A percentile compares a stretch with the other conserved stretches of the same genome.
Conservation (phyloP, 2,888 invertebrate species). For the Chalcosyrphus nemorum region DNA sequence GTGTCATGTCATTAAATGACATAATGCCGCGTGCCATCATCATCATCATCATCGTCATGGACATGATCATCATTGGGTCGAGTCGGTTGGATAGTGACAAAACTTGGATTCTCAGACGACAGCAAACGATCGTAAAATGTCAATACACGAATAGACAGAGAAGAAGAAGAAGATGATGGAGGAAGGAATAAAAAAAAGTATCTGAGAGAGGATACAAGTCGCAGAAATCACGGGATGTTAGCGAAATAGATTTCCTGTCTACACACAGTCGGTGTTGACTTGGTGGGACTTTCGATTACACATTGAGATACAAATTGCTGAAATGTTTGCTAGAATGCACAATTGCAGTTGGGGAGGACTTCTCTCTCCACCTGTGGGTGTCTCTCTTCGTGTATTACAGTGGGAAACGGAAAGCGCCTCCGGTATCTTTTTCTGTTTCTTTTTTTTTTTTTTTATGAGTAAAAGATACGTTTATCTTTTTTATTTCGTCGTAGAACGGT, state of each 20-base stretch:
- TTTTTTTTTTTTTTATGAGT: slow-evolving; percentile 2
- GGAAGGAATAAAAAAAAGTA: neutral
- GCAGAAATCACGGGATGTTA: slow-evolving; percentile 72
- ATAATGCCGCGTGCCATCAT: slow-evolving; percentile 72
- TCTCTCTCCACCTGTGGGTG: slow-evolving; percentile 29
- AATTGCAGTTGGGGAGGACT: slow-evolving; percentile 13
- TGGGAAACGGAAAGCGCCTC: slow-evolving; percentile 65
- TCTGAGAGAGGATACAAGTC: slow-evolving; percentile 33
- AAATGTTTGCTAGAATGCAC: slow-evolving; percentile 42
- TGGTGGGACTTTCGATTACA: slow-evolving; percentile 56
- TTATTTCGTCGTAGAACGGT: slow-evolving; percentile 50
- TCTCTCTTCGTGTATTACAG: neutral
- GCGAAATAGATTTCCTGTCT: slow-evolving; percentile 73
- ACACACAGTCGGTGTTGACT: neutral
- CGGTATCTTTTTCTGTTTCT: slow-evolving; percentile 28
- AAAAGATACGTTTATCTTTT: slow-evolving; percentile 53
- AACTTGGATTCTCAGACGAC: slow-evolving; percentile 70
- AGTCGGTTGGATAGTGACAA: slow-evolving; percentile 53
- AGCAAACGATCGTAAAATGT: slow-evolving; percentile 70
- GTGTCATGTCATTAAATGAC: slow-evolving; percentile 70
- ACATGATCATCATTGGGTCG: slow-evolving; percentile 38
- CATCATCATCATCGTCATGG: slow-evolving; percentile 58
- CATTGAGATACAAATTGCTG: slow-evolving; percentile 65
- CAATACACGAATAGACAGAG: slow-evolving; percentile 63
- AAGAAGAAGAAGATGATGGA: slow-evolving; percentile 2